These are phyloP conservation scores for Erebia epiphron DNA, from an alignment of 2,888 invertebrate genomes.

Conservation along the genomic window DNA sequence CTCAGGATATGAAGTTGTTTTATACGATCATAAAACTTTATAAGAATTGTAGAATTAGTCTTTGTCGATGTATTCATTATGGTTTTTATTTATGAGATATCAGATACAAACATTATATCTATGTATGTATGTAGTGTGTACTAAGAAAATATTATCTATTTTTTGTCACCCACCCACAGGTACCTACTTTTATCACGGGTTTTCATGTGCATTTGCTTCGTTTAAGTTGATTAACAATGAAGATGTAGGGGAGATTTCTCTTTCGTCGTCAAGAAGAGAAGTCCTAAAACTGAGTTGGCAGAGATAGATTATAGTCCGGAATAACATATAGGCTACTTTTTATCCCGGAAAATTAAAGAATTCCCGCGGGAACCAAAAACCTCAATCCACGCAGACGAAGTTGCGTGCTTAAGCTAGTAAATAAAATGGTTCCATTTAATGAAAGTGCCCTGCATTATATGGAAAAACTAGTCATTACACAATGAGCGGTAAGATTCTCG, in stretches of 20 bases:
- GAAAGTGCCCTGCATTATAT: background rate
- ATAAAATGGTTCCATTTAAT: background rate
- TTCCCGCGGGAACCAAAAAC: too few species aligned
- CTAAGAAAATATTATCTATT: background rate
- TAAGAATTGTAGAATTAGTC: slow-evolving; percentile 7
- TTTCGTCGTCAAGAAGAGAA: too few species aligned
- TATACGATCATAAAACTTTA: slow-evolving; percentile 23
- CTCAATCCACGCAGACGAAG: too few species aligned
- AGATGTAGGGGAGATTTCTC: too few species aligned
- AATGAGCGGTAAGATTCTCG: slow-evolving; percentile 19
- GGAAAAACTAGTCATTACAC: background rate
- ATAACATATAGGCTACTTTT: too few species aligned
- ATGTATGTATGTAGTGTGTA: too few species aligned
- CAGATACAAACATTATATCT: too few species aligned
- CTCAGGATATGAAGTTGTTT: slow-evolving; percentile 18
- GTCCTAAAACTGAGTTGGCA: too few species aligned
- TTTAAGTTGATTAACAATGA: background rate
- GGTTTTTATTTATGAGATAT: too few species aligned
- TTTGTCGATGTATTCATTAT: background rate
- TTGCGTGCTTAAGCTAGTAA: too few species aligned
- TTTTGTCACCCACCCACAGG: background rate
- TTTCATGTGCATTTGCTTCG: background rate
- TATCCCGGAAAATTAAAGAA: too few species aligned
- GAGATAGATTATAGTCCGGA: too few species aligned
- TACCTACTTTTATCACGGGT: background rate